Evolutionary conservation across 2,797 vertebrate species (phyloP), one percentile per base, ranked within the genome.

Genomic region (Acipenser transmontanus): DNA sequence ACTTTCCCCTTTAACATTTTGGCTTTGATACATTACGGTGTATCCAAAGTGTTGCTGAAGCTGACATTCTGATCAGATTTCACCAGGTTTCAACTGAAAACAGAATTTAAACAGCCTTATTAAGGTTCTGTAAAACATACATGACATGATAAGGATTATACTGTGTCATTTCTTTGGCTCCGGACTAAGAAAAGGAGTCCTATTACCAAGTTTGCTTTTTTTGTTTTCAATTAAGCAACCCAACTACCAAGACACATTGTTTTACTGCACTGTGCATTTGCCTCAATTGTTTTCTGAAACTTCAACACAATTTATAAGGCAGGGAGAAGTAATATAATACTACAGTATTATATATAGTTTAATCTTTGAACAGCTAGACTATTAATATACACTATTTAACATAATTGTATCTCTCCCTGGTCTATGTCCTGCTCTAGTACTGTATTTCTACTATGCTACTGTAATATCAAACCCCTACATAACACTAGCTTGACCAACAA

Each of bases 1-100:
- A 67, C 51, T 67, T 67, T 61, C 47, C 50, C 59, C 61, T 49
- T 67, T 34, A 67, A 67, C 7, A 17, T 62, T 60, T 56, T 62
- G 60, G 66, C 66, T 62, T 47, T 50, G 47, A 50, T 9, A 12
- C 13, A 49, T 20, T 13, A 14, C 13, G 10, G 11, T 12, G 13
- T 1, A 57, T 57, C 54, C 54, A 10, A 57, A 12, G 54, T 57
- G 54, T 12, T 57, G 11, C 8, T 57, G 54, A 6, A 57, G 54
- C 54, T 57, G 54, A 57, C 54, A 57, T 17, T 17, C 54, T 12
- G 11, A n/a, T 57, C 54, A 14, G 54, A n/a, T n/a, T 57, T n/a
- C 14, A 57, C 54, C 54, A 57, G 14, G 12, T 57, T 57, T 57
- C 12, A 57, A 57, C 9, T 57, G 11, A 57, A 57, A 57, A 57